Percentiles rank a stretch among this genome's conserved stretches.
Evolutionary conservation across 2,888 invertebrate species (phyloP).

Genomic region (Tachystola acroxantha): DNA sequence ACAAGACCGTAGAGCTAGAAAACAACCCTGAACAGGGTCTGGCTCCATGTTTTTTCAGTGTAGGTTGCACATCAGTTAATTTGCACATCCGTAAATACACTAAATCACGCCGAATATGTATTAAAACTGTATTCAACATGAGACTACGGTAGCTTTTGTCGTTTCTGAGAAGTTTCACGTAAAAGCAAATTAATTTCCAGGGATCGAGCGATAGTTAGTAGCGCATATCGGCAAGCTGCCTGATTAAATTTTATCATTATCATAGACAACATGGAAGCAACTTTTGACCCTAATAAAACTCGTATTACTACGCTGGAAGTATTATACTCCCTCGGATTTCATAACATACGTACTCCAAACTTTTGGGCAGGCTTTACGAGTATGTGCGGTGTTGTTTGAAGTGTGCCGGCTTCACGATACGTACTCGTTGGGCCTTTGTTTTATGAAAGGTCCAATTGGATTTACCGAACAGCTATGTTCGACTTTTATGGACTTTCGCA

Average conservation of each 20-base stretch:
- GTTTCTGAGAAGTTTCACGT: too few species aligned
- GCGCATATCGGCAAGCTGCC: not conserved
- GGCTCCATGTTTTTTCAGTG: too few species aligned
- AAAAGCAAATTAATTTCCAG: not conserved
- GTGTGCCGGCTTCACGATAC: not conserved
- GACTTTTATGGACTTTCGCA: not conserved
- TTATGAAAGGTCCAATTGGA: not conserved
- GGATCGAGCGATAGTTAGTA: not conserved
- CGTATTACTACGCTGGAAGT: constrained; percentile 18
- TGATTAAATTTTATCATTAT: not conserved
- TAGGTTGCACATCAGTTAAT: too few species aligned
- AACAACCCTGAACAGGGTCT: too few species aligned
- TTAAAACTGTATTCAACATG: too few species aligned
- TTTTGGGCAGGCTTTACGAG: constrained; percentile 28
- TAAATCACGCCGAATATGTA: too few species aligned
- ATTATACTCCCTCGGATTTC: constrained; percentile 28
- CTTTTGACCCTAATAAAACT: constrained; percentile 31
- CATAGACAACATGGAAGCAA: constrained; percentile 6
- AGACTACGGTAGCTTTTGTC: too few species aligned
- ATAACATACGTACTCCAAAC: constrained; percentile 22
- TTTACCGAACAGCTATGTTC: not conserved
- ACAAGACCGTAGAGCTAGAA: too few species aligned
- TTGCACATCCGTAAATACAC: too few species aligned
- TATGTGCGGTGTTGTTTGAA: constrained; percentile 19
- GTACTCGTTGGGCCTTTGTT: not conserved